phyloP scores from a whole-genome alignment of 2,113 vertebrate species.

The Propithecus coquereli region DNA sequence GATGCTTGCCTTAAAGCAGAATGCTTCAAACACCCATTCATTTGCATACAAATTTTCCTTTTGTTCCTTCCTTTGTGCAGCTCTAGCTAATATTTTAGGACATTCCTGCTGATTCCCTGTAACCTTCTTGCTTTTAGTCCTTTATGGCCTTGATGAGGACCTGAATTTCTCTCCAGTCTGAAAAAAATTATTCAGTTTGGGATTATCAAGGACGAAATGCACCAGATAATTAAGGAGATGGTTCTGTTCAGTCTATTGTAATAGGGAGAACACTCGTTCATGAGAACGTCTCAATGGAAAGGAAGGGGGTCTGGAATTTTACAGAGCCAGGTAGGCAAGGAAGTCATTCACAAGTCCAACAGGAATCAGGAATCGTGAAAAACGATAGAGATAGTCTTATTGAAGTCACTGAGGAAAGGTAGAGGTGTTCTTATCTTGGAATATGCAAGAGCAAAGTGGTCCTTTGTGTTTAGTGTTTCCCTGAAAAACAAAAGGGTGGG shows the following conservation, averaged over 20 bases:
- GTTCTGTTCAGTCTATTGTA: neutral
- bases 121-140: neutral
- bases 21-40: neutral
- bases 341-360: neutral
- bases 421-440: neutral
- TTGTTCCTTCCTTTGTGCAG: slow-evolving; percentile 50
- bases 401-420: neutral
- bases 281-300: neutral
- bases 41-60: slow-evolving; percentile 64
- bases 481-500: neutral
- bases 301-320: neutral
- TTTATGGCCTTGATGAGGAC: slow-evolving; percentile 19
- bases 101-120: slow-evolving; percentile 36
- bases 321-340: neutral
- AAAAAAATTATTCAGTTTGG: neutral
- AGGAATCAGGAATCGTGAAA: neutral
- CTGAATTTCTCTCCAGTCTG: slow-evolving; percentile 17
- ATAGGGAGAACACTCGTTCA: neutral
- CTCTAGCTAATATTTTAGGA: slow-evolving; percentile 54
- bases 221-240: neutral
- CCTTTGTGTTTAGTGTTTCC: neutral
- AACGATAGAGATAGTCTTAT: neutral
- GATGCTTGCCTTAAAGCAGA: neutral
- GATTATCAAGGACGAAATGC: slow-evolving; percentile 15
- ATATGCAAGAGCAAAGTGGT: neutral